Evolutionary conservation across 2,797 vertebrate species (phyloP).

Genomic region (Argyrosomus regius): DNA sequence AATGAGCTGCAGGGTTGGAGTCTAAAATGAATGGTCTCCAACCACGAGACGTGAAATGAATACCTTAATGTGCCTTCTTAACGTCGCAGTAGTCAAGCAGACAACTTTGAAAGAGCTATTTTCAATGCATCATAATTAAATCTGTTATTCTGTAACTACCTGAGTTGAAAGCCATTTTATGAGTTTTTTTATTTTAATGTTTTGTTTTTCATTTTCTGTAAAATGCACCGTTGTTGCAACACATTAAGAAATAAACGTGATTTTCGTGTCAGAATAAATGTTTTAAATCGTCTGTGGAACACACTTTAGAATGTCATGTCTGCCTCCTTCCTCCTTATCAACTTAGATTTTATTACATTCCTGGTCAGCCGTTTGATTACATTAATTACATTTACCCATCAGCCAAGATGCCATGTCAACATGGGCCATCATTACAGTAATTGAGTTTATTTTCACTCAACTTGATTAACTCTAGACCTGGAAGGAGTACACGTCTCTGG

Average conservation of each 20-base stretch:
- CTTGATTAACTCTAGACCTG: background rate
- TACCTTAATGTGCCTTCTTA: slow-evolving; percentile 68
- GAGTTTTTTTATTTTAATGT: background rate
- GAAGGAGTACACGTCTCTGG: background rate
- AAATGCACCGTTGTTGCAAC: slow-evolving; percentile 15
- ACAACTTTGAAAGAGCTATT: slow-evolving; percentile 32
- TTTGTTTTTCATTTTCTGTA: slow-evolving; percentile 12
- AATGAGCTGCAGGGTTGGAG: background rate
- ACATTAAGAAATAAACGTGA: slow-evolving; percentile 6
- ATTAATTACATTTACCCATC: background rate
- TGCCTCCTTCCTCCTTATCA: background rate
- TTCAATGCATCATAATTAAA: background rate
- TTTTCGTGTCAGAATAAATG: no score
- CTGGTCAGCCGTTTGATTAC: background rate
- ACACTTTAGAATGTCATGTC: background rate
- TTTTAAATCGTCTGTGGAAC: background rate
- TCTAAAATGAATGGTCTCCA: background rate
- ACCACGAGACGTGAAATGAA: background rate
- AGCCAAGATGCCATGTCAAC: background rate
- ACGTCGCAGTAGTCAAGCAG: background rate
- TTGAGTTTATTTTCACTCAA: slow-evolving; percentile 16
- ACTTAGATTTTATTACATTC: background rate
- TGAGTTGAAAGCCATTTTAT: slow-evolving; percentile 36
- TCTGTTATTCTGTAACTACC: slow-evolving; percentile 8
- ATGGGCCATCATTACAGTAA: background rate